Conservation (phyloP, 2,888 invertebrate genomes). For the Tetranychus truncatus region DNA sequence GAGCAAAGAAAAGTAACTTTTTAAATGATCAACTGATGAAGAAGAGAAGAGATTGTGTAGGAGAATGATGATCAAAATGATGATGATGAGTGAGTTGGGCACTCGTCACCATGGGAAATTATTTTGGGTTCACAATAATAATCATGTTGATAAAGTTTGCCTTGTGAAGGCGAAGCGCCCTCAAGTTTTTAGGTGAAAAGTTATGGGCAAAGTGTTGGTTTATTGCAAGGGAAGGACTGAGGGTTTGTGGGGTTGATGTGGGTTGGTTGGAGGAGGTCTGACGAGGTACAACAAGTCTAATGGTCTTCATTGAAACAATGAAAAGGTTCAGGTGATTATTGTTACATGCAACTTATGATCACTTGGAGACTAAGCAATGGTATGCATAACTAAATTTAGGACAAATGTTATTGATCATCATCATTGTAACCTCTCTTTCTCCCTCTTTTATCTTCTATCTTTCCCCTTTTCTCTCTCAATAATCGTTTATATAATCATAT, state of each 20-base stretch:
- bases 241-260: background rate
- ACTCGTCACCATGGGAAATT: constrained; percentile 1
- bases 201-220: background rate
- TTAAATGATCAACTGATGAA: background rate
- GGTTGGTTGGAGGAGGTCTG: background rate
- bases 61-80: background rate
- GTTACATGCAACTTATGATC: background rate
- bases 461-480: constrained; percentile 3
- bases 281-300: background rate
- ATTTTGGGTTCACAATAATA: background rate
- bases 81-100: background rate
- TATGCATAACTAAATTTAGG: background rate
- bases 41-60: background rate
- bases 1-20: background rate
- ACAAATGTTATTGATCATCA: background rate
- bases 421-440: background rate
- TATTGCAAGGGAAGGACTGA: background rate
- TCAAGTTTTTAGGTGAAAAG: background rate
- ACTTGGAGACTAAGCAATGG: background rate
- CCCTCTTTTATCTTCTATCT: background rate
- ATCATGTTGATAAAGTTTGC: background rate
- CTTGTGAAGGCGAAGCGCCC: background rate
- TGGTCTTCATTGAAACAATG: background rate
- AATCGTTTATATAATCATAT: no score
- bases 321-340: background rate